Conservation (phyloP, 1,140 invertebrate species). For the Drosophila ercepeae region DNA sequence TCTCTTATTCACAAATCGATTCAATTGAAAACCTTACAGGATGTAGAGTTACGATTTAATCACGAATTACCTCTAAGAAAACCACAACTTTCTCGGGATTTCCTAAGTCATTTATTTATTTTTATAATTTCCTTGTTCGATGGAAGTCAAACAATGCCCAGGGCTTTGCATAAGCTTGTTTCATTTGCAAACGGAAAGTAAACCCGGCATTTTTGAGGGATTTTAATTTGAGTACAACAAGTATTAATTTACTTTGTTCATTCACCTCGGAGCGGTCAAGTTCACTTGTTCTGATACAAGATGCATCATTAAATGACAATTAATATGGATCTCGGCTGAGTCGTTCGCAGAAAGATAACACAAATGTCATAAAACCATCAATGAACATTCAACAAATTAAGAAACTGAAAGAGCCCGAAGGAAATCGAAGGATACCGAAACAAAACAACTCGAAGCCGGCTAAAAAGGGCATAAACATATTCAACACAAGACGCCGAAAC, state of each 20-base stretch:
- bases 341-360: background rate
- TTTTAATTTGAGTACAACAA: slow-evolving; percentile 23
- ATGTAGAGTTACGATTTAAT: slow-evolving; percentile 2
- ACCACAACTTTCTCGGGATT: slow-evolving; percentile 15
- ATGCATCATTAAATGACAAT: slow-evolving; percentile 18
- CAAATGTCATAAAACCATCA: slow-evolving; percentile 21
- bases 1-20: too few relatives aligned
- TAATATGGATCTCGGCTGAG: slow-evolving; percentile 22
- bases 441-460: slow-evolving; percentile 14
- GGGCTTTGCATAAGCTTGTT: slow-evolving; percentile 36
- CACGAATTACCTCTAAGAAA: slow-evolving; percentile 4
- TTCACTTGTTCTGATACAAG: slow-evolving; percentile 25
- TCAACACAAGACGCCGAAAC: slow-evolving; percentile 67
- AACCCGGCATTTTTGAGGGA: slow-evolving; percentile 28
- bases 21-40: slow-evolving; percentile 1
- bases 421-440: too few relatives aligned
- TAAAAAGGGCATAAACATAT: slow-evolving; percentile 32
- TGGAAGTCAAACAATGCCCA: slow-evolving; percentile 38
- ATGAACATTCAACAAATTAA: slow-evolving; percentile 48
- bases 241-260: slow-evolving; percentile 8
- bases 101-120: slow-evolving; percentile 9
- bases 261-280: slow-evolving; percentile 34
- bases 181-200: slow-evolving; percentile 23
- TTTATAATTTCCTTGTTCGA: slow-evolving; percentile 56
- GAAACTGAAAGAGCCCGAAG: slow-evolving; percentile 20